A percentile compares a stretch with the other conserved stretches of the same genome.
These are phyloP conservation scores for Merodon equestris DNA, from an alignment of 2,888 invertebrate genomes.

Conservation along the genomic window DNA sequence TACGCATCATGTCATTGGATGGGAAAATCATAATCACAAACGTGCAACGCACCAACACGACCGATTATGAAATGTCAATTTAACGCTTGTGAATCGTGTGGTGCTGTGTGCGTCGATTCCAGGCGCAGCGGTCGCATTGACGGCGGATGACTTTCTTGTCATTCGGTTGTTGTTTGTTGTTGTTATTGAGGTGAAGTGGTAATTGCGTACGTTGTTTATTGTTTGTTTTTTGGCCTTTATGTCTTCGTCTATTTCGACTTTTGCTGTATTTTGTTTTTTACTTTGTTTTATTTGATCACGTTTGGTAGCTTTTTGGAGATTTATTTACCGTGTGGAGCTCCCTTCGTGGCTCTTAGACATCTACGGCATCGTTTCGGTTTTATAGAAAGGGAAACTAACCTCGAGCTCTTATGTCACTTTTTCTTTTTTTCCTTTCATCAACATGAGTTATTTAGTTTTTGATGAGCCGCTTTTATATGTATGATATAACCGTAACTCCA, in stretches of 20 bases:
- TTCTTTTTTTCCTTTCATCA: too few relatives aligned
- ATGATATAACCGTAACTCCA: too few relatives aligned
- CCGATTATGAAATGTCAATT: constrained; percentile 43
- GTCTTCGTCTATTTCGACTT: constrained; percentile 22
- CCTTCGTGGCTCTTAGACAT: too few relatives aligned
- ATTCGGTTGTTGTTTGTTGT: constrained; percentile 26
- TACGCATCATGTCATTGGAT: constrained; percentile 58
- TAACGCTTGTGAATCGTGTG: constrained; percentile 4
- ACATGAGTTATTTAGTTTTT: too few relatives aligned
- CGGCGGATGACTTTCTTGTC: constrained; percentile 2
- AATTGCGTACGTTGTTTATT: constrained; percentile 53
- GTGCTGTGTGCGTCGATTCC: constrained; percentile 11
- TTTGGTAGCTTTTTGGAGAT: constrained; percentile 52
- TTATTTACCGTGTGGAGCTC: too few relatives aligned
- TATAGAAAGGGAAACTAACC: constrained; percentile 29
- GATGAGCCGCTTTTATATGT: too few relatives aligned
- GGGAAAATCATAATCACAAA: constrained; percentile 47
- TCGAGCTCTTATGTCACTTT: too few relatives aligned
- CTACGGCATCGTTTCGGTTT: too few relatives aligned
- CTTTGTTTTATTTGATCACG: constrained; percentile 31
- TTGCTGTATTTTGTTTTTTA: constrained; percentile 8
- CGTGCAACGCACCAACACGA: constrained; percentile 21
- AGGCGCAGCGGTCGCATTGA: too few relatives aligned
- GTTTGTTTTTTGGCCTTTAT: constrained; percentile 28
- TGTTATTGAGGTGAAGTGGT: constrained; percentile 62